Base-by-base conservation (phyloP, 2,113 vertebrate genomes). In the Dascyllus trimaculatus region DNA sequence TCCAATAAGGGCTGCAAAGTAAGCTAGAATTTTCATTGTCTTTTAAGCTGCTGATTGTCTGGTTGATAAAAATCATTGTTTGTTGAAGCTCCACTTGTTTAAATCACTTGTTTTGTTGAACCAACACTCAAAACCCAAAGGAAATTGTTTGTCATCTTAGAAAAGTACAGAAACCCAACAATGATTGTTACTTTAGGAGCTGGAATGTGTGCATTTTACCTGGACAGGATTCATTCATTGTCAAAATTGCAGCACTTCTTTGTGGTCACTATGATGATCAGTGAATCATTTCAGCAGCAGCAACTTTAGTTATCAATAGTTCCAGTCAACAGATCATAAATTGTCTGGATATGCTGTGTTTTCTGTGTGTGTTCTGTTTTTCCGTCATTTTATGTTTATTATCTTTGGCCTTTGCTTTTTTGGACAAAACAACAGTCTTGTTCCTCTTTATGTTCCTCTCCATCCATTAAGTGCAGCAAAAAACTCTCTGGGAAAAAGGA, bases 11-110 rank as follows among this genome's bases (percentile, higher is more conserved):
- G n/a, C 29, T 66, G 29, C 35, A 53, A n/a, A 67, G 64, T 53
- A 19, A n/a, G 64, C 38, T 2, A 40, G 10, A 11, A 40, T 40
- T 40, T 40, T 13, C 38, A 13, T 13, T 13, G 13, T 40, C n/a
- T 38, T 53, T 67, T 35, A 67, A 67, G 53, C 64, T 40, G 24
- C 25, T 67, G 49, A 67, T 53, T 40, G 22, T 52, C 52, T 67
- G 9, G 11, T 67, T 67, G 49, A 67, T 52, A 67, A 67, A 67
- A 67, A 67, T 53, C 32, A 0, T 49, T 40, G 24, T 67, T 53
- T 67, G 15, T 67, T 22, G 21, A 24, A 2, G 40, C 1, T 43
- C 11, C 2, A 14, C 13, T 43, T 43, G 40, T 43, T 14, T 43
- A 43, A 43, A 43, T 15, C 40, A 14, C 11, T 15, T 43, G 40